Evolutionary conservation across 92 coral and sea anemone species (phyloP), one percentile per base, ranked within the genome.

Genomic region (Bergia sp.): DNA sequence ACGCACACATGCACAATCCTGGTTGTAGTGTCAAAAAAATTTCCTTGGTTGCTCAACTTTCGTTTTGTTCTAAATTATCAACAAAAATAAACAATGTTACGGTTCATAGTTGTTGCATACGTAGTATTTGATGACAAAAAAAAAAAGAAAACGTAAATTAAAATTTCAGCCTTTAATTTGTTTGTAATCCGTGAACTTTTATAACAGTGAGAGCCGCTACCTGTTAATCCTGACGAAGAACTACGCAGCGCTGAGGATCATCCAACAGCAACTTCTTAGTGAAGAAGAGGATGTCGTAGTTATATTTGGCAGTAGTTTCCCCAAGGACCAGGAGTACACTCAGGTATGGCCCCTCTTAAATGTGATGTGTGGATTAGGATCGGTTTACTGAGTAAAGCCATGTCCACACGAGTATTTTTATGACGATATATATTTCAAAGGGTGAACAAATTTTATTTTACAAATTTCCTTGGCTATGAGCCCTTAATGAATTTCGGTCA

Each of bases 261-360:
- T 95, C 50, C 95, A 89, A 81, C 90, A 91, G 58, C 89, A 95
- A 40, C 86, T 94, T 44, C 89, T 89, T 9, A 61, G 47, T 37
- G 80, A 50, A 36, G 85, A 89, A 5, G 85, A 89, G 5, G 95
- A 92, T 80, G 91, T 93, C 10, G 94, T 95, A 64, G 88, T 95
- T 20, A 95, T 95, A 39, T 95, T 95, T 73, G 98, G 98, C 11
- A 95, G 98, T 82, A 95, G 96, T 85, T 95, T 95, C 55, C 98
- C 96, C 7, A 95, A 93, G 72, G 98, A 95, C 83, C 98, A 93
- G 76, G 96, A 95, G 77, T 95, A 93, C 85, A 95, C 98, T 6
- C 98, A 95, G 95, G 98, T 95, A 81, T 40, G 66, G 39, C 39
- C 44, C 16, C 37, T 7, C 53, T 20, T 38, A 57, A 10, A 57